Evolutionary conservation across 2,113 vertebrate species (phyloP).

Genomic region (Ptilonorhynchus violaceus): DNA sequence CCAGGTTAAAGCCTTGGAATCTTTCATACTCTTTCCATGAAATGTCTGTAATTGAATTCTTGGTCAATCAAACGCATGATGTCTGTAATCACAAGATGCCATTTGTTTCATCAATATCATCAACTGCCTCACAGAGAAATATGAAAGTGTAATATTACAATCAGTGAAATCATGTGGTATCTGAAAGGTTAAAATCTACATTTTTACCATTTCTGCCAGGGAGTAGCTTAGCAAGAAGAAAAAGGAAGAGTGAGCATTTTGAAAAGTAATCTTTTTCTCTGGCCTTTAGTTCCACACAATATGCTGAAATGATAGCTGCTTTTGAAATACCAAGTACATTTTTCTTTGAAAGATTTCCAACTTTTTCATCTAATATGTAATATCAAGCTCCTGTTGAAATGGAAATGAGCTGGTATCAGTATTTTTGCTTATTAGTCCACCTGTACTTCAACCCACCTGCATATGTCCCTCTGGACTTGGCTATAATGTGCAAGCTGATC

Average conservation of each 20-base stretch:
- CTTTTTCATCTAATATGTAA: slow-evolving; percentile 8
- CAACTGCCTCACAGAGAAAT: not conserved
- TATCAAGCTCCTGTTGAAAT: not conserved
- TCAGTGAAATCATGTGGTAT: not conserved
- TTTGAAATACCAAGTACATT: slow-evolving; percentile 34
- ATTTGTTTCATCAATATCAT: not conserved
- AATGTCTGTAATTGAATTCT: not conserved
- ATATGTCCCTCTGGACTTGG: slow-evolving; percentile 5
- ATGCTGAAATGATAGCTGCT: slow-evolving; percentile 24
- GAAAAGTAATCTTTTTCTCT: slow-evolving; percentile 32
- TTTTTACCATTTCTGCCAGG: not conserved
- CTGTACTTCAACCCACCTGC: not conserved
- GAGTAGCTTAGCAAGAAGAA: not conserved
- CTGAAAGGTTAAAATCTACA: slow-evolving; percentile 50
- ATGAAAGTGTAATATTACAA: not conserved
- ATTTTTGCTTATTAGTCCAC: slow-evolving; percentile 42
- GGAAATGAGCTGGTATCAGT: slow-evolving; percentile 2
- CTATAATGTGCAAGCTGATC: slow-evolving; percentile 6
- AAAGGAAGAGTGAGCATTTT: not conserved
- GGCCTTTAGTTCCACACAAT: slow-evolving; percentile 28
- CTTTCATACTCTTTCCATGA: not conserved
- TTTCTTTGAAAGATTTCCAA: slow-evolving; percentile 36
- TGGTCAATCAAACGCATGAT: not conserved
- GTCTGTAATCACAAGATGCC: not conserved
- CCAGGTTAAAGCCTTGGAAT: not conserved